Evolutionary conservation across 1,140 invertebrate genomes (phyloP).

Genomic region (Spodoptera frugiperda): DNA sequence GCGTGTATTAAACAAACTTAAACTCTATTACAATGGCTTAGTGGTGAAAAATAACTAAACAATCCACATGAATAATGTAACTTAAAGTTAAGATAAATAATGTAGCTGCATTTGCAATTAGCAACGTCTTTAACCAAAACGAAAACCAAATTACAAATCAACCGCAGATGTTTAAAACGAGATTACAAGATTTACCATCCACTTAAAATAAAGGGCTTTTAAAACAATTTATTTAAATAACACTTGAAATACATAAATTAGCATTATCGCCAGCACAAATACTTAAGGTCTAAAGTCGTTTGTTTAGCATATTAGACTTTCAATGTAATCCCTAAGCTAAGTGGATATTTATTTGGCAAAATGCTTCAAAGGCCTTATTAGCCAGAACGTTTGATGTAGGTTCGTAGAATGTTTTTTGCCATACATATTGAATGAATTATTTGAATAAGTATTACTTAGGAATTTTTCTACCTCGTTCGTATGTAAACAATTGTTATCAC

Average conservation of each 20-base stretch:
- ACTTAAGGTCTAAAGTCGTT: slow-evolving; percentile 39
- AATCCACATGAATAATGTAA: too few species aligned
- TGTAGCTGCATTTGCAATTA: too few species aligned
- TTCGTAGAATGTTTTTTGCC: neutral
- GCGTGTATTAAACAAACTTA: too few species aligned
- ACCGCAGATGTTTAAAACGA: slow-evolving; percentile 31
- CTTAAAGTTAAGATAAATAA: too few species aligned
- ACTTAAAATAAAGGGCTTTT: slow-evolving; percentile 29
- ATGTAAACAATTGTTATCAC: too few species aligned
- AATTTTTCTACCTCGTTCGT: too few species aligned
- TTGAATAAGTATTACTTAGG: too few species aligned
- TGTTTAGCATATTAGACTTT: slow-evolving; percentile 39
- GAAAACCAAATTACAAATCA: slow-evolving; percentile 3
- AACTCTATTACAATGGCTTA: too few species aligned
- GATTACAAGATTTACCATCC: slow-evolving; percentile 11
- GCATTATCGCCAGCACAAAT: slow-evolving; percentile 28
- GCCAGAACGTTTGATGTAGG: neutral
- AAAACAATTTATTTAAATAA: slow-evolving; percentile 44
- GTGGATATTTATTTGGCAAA: slow-evolving; percentile 33
- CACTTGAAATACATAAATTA: slow-evolving; percentile 38
- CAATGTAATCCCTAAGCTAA: slow-evolving; percentile 30
- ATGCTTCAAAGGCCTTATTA: slow-evolving; percentile 21
- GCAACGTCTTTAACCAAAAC: neutral
- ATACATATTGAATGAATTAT: too few species aligned
- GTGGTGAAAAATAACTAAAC: too few species aligned